phyloP scores from a whole-genome alignment of 2,888 invertebrate species.

The Alcis repandata region DNA sequence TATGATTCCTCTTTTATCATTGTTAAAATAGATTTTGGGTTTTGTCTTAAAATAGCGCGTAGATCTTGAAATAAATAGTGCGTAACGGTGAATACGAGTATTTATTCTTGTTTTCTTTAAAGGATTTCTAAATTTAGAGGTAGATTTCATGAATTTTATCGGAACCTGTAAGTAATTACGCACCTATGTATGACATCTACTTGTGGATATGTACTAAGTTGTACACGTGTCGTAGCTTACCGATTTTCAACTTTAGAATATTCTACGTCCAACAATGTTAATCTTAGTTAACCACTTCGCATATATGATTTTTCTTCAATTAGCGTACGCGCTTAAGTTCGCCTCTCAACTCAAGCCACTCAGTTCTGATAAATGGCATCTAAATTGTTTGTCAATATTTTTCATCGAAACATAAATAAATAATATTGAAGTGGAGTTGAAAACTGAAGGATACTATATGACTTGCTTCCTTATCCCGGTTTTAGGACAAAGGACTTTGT shows the following conservation, averaged over 20 bases:
- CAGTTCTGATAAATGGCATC: slow-evolving; percentile 20
- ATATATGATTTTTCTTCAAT: background rate
- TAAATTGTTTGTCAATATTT: slow-evolving; percentile 50
- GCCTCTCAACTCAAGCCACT: background rate
- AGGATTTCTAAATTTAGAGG: no score
- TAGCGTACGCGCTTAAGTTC: background rate
- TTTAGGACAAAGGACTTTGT: slow-evolving; percentile 71
- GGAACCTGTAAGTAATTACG: no score
- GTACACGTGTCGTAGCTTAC: no score
- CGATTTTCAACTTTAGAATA: no score
- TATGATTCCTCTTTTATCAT: slow-evolving; percentile 12
- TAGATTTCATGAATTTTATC: no score
- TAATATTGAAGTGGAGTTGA: slow-evolving; percentile 62
- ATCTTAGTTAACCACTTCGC: no score
- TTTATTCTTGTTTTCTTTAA: no score
- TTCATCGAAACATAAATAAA: slow-evolving; percentile 55
- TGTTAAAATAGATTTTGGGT: slow-evolving; percentile 12
- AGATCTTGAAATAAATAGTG: background rate
- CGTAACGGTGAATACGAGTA: no score
- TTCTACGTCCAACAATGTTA: no score
- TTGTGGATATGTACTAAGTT: no score
- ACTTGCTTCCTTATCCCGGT: slow-evolving; percentile 67
- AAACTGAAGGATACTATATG: slow-evolving; percentile 64
- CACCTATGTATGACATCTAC: no score
- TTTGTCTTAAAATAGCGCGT: slow-evolving; percentile 1